phyloP scores from a whole-genome alignment of 2,797 vertebrate species.

The Myioborus miniatus region DNA sequence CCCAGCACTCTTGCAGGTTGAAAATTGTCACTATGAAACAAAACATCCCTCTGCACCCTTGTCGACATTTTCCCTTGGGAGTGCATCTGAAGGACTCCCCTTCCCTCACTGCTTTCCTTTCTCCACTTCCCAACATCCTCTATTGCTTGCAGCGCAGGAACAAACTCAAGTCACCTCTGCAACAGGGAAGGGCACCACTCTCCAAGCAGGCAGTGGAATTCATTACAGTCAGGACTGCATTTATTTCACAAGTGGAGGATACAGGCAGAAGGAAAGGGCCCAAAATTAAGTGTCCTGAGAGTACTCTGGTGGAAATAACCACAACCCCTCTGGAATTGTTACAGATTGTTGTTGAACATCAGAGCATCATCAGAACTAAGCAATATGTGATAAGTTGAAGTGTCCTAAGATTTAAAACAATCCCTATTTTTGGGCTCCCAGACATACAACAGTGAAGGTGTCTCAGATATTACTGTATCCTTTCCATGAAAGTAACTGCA shows the following conservation, averaged over 20 bases:
- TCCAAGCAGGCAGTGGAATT: neutral
- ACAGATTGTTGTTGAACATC: neutral
- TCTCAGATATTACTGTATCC: neutral
- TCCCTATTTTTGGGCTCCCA: neutral
- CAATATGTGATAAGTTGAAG: neutral
- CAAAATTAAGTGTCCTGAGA: neutral
- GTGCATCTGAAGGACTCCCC: neutral
- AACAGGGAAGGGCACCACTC: fast-evolving
- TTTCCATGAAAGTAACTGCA: neutral
- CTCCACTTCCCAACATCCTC: neutral
- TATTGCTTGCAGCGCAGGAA: neutral
- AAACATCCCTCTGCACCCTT: neutral
- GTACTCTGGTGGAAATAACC: neutral
- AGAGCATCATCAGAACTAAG: neutral
- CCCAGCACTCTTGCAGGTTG: neutral
- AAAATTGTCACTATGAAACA: neutral
- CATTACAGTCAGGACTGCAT: fast-evolving
- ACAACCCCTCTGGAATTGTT: fast-evolving
- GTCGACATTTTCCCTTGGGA: neutral
- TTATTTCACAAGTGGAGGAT: neutral
- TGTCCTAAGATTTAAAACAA: neutral
- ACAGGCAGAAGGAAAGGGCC: neutral
- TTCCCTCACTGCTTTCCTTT: neutral
- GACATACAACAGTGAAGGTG: neutral
- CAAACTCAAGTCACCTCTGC: neutral